Evolutionary conservation across 2,113 vertebrate species (phyloP).

Genomic region (Cromileptes altivelis): DNA sequence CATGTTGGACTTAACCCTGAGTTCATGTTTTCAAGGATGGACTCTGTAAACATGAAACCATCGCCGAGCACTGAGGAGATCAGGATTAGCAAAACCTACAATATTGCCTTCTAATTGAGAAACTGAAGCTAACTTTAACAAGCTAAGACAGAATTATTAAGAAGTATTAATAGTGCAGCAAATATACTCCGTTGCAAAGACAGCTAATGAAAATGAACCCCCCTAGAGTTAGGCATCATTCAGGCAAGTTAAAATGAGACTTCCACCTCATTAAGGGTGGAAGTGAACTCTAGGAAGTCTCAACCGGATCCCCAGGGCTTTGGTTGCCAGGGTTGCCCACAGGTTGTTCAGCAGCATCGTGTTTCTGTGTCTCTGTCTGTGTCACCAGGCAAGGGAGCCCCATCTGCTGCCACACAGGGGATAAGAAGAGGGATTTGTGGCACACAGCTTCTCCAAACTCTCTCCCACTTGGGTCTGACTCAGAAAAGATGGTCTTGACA

Average conservation of each 20-base stretch:
- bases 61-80: neutral
- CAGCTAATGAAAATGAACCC: neutral
- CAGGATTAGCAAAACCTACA: neutral
- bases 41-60: neutral
- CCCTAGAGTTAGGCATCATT: neutral
- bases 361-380: constrained; percentile 38
- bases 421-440: constrained; percentile 19
- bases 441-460: constrained; percentile 31
- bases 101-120: neutral
- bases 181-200: constrained; percentile 11
- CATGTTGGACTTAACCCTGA: constrained; percentile 32
- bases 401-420: constrained; percentile 50
- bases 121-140: constrained; percentile 1
- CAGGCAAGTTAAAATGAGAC: constrained; percentile 16
- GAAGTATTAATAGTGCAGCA: constrained; percentile 3
- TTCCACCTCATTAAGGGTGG: constrained; percentile 41
- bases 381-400: constrained; percentile 50
- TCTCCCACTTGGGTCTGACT: constrained; percentile 40
- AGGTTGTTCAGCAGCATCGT: constrained; percentile 40
- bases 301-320: neutral
- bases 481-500: constrained; percentile 40
- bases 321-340: constrained; percentile 26
- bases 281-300: constrained; percentile 30
- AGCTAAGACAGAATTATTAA: neutral
- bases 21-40: constrained; percentile 25